Conservation (phyloP, 2,113 vertebrate genomes). For the Noctilio leporinus region DNA sequence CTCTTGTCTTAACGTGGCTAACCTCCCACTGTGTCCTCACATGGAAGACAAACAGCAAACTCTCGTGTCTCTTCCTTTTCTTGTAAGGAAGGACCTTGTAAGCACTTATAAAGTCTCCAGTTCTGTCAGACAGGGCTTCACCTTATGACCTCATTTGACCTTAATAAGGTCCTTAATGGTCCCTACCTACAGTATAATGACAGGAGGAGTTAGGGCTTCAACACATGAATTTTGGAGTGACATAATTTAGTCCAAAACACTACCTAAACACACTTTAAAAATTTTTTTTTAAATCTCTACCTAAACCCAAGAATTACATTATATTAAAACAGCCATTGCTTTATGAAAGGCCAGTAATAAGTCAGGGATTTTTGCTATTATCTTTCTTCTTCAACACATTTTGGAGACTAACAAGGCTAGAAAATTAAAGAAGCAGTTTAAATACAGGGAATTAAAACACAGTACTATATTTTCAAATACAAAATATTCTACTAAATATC, state of each 20-base stretch:
- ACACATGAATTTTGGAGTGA: not conserved
- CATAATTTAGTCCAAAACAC: not conserved
- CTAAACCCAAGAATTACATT: not conserved
- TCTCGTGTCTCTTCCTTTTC: not conserved
- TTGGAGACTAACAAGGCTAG: not conserved
- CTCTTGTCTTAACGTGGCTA: too few relatives aligned
- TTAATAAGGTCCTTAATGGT: not conserved
- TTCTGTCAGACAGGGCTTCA: not conserved
- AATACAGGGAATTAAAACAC: constrained; percentile 3
- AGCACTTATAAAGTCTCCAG: not conserved
- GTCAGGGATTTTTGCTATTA: not conserved
- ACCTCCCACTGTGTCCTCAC: too few relatives aligned
- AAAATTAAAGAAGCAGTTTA: not conserved
- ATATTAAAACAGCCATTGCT: not conserved
- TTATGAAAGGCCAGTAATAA: not conserved
- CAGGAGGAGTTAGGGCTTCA: not conserved
- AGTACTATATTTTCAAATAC: constrained; percentile 23
- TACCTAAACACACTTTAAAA: not conserved
- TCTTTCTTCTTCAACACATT: not conserved
- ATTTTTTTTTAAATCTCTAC: not conserved
- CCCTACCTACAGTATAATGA: not conserved
- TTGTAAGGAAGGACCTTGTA: not conserved
- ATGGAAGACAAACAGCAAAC: not conserved
- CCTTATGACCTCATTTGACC: not conserved
- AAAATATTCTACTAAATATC: constrained; percentile 27